Evolutionary conservation across 1,140 invertebrate genomes (phyloP).

Genomic region (Copidosoma floridanum): DNA sequence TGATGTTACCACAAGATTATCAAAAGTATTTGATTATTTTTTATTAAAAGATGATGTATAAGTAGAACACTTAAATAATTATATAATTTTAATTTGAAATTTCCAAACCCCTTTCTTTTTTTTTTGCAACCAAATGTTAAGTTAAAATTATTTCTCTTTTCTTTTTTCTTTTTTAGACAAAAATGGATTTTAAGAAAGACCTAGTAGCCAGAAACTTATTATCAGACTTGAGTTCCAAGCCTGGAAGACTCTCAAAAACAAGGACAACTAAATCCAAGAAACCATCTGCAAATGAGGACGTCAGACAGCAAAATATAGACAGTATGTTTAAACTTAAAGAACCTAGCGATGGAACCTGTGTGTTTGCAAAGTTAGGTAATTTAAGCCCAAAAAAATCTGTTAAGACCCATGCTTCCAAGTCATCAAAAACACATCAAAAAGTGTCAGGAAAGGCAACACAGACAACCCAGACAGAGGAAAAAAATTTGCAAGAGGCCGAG

Average conservation of each 20-base stretch:
- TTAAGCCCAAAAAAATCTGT: slow-evolving; percentile 49
- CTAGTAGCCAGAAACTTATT: slow-evolving; percentile 42
- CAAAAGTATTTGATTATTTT: not conserved
- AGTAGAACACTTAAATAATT: not conserved
- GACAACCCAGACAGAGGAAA: not conserved
- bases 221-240: slow-evolving; percentile 36
- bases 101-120: no score
- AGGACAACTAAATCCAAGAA: slow-evolving; percentile 20
- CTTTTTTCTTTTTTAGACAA: slow-evolving; percentile 20
- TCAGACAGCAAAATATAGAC: no score
- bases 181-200: slow-evolving; percentile 31
- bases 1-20: no score
- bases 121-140: slow-evolving; percentile 11
- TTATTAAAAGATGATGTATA: not conserved
- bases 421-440: not conserved
- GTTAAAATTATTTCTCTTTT: not conserved
- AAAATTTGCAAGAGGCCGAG: not conserved
- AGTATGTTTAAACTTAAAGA: no score
- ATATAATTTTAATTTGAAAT: not conserved
- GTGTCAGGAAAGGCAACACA: not conserved
- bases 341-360: no score
- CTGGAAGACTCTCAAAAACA: slow-evolving; percentile 26
- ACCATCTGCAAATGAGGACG: slow-evolving; percentile 32
- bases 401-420: not conserved
- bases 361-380: slow-evolving; percentile 46